A percentile compares a stretch with the other conserved stretches of the same genome.
phyloP scores from a whole-genome alignment of 2,797 vertebrate species.

The Oreochromis grahami region DNA sequence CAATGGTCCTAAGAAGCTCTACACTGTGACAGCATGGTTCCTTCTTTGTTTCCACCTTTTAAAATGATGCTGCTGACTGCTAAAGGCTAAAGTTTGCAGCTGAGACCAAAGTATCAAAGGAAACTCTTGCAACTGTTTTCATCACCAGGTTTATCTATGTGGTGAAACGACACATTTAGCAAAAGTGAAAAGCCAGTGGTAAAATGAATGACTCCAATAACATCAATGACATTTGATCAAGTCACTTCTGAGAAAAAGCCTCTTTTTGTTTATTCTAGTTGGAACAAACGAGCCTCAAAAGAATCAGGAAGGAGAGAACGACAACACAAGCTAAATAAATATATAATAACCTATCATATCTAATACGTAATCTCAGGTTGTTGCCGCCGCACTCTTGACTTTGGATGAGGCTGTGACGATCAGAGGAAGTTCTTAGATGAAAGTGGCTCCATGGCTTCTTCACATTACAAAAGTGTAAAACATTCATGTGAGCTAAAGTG shows the following conservation, averaged over 20 bases:
- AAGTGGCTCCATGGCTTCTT: neutral
- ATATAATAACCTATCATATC: neutral
- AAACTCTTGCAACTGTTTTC: neutral
- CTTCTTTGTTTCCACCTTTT: neutral
- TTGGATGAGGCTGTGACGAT: neutral
- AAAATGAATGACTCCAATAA: neutral
- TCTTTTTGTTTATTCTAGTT: neutral
- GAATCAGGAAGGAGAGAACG: neutral
- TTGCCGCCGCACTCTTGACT: neutral
- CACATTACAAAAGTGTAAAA: neutral
- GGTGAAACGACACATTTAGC: neutral
- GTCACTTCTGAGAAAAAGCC: neutral
- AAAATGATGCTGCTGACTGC: fast-evolving
- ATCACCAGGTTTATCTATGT: neutral
- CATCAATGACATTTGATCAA: neutral
- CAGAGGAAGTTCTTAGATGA: neutral
- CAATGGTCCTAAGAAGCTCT: neutral
- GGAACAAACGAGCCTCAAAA: neutral
- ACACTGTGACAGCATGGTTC: fast-evolving
- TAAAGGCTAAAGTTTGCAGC: neutral
- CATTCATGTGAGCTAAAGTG: fast-evolving
- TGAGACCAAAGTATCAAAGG: neutral
- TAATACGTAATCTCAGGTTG: neutral
- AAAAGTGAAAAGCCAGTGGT: fast-evolving
- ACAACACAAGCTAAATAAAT: neutral